phyloP scores from a whole-genome alignment of 2,797 vertebrate genomes.

The Myioborus melanocephalus region DNA sequence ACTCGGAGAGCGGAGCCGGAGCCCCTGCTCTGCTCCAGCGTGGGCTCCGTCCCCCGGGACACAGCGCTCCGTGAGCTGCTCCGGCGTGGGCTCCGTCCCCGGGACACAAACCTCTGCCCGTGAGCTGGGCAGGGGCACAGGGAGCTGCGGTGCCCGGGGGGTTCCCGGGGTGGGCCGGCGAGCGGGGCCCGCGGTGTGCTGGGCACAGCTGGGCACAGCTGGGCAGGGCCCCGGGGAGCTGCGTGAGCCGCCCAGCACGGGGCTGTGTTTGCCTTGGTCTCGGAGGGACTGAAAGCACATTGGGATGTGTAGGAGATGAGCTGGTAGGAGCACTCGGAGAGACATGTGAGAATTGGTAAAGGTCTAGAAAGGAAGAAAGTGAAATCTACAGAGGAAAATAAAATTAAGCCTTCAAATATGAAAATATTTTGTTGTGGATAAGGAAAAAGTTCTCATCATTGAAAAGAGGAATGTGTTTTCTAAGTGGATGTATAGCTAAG shows the following conservation, averaged over 20 bases:
- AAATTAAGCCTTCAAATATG: background rate
- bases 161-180: background rate
- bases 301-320: too few relatives aligned
- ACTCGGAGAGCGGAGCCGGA: too few relatives aligned
- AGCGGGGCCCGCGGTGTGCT: background rate
- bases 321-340: rapidly evolving
- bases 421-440: background rate
- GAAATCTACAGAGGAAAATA: background rate
- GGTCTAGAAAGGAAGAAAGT: background rate
- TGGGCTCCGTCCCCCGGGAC: too few relatives aligned
- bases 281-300: background rate
- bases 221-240: background rate
- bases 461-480: background rate
- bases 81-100: background rate
- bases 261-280: rapidly evolving
- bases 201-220: too few relatives aligned
- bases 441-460: background rate
- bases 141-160: background rate
- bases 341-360: rapidly evolving
- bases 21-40: background rate
- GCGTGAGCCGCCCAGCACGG: rapidly evolving
- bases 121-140: too few relatives aligned
- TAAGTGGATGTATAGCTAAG: background rate
- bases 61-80: background rate
- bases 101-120: too few relatives aligned